These are phyloP conservation scores for Strigops habroptila DNA, from an alignment of 2,113 vertebrate genomes.

Conservation along the genomic window DNA sequence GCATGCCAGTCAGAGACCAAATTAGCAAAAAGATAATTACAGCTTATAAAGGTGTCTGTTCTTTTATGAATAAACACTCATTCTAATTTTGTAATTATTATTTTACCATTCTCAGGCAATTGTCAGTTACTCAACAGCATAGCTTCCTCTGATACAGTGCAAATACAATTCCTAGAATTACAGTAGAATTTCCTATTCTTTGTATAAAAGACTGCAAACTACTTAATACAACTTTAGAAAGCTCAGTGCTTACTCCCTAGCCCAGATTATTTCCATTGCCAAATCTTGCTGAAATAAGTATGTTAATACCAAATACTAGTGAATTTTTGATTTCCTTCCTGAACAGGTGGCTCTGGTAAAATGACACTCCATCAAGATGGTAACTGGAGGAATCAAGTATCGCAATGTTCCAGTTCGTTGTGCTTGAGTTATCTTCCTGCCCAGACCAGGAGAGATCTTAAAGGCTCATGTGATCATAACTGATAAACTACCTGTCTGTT, in stretches of 20 bases:
- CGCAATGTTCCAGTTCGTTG: background rate
- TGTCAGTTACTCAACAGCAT: constrained; percentile 18
- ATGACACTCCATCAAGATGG: background rate
- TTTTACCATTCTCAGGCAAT: constrained; percentile 45
- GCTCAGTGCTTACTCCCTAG: background rate
- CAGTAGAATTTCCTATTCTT: background rate
- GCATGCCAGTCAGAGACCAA: constrained; percentile 15
- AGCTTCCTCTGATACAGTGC: background rate
- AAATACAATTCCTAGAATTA: constrained; percentile 1
- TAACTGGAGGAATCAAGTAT: background rate
- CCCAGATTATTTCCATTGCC: background rate
- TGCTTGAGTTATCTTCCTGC: background rate
- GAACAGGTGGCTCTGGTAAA: constrained; percentile 35
- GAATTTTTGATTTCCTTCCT: background rate
- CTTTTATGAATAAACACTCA: constrained; percentile 44
- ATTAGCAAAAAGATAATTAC: constrained; percentile 50
- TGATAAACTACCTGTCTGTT: constrained; percentile 24
- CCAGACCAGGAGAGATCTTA: background rate
- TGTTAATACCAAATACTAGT: background rate
- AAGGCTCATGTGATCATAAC: background rate
- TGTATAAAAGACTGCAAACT: background rate
- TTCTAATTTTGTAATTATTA: constrained; percentile 56
- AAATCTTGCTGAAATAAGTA: background rate
- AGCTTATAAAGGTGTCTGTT: constrained; percentile 32
- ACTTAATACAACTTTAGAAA: background rate